phyloP scores from a whole-genome alignment of 2,888 invertebrate genomes.

The Physocephala rufipes region DNA sequence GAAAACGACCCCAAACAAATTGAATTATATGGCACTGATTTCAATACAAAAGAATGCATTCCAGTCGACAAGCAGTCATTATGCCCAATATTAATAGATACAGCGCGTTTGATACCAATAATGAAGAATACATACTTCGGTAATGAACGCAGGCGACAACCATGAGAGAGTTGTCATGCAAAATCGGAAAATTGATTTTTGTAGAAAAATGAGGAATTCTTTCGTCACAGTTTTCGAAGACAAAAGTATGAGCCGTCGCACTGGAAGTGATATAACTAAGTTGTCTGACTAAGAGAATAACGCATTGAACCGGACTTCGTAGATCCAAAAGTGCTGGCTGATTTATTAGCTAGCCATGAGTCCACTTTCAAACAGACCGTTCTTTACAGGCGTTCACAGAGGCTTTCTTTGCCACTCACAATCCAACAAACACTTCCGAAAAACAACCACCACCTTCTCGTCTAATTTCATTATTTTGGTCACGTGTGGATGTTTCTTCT shows the following conservation, averaged over 20 bases:
- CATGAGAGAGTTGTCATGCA: constrained; percentile 19
- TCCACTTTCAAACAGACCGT: neutral
- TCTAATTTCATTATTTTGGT: constrained; percentile 29
- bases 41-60: constrained; percentile 4
- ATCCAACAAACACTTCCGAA: constrained; percentile 13
- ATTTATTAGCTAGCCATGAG: neutral
- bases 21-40: constrained; percentile 20
- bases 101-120: constrained; percentile 13
- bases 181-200: constrained; percentile 30
- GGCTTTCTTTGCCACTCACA: constrained; percentile 38
- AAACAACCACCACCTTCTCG: constrained; percentile 27
- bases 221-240: constrained; percentile 34
- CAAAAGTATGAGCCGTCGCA: no score
- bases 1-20: neutral
- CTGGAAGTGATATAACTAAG: constrained; percentile 34
- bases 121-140: neutral
- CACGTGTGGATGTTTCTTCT: constrained; percentile 42
- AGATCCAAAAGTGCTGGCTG: no score
- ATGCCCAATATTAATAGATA: constrained; percentile 47
- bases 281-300: constrained; percentile 14
- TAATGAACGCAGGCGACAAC: neutral
- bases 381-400: neutral
- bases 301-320: neutral
- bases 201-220: constrained; percentile 24
- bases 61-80: constrained; percentile 21